phyloP scores from a whole-genome alignment of 2,113 vertebrate genomes.

The Hemibagrus wyckioides region DNA sequence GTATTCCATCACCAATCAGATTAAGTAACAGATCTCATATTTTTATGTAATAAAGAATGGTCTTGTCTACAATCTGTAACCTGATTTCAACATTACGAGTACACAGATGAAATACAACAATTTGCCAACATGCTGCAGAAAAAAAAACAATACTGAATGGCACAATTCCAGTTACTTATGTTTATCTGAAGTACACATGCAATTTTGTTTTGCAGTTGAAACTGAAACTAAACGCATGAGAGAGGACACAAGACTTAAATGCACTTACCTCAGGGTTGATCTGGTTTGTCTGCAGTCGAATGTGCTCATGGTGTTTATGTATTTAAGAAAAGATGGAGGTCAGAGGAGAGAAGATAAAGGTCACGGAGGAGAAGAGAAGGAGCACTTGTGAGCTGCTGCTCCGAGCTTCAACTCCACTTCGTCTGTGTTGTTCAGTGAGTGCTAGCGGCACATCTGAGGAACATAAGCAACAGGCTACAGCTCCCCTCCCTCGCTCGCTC shows the following conservation, averaged over 20 bases:
- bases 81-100: neutral
- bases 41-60: neutral
- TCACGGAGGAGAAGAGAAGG: neutral
- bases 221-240: constrained; percentile 15
- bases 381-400: constrained; percentile 39
- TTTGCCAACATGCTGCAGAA: neutral
- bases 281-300: constrained; percentile 32
- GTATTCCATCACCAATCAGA: neutral
- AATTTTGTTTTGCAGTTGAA: neutral
- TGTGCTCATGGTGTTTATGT: neutral
- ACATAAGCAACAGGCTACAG: constrained; percentile 76
- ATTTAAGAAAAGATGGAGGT: neutral
- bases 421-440: constrained; percentile 59
- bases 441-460: constrained; percentile 62
- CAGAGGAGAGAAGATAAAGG: neutral
- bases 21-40: neutral
- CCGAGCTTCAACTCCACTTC: constrained; percentile 55
- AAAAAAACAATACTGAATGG: neutral
- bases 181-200: neutral
- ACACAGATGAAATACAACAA: neutral
- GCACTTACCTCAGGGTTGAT: constrained; percentile 44
- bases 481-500: constrained; percentile 48
- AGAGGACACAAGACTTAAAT: constrained; percentile 1
- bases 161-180: neutral
- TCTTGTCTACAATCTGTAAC: neutral